Conservation (phyloP, 2,797 vertebrate genomes). For the Manis javanica region DNA sequence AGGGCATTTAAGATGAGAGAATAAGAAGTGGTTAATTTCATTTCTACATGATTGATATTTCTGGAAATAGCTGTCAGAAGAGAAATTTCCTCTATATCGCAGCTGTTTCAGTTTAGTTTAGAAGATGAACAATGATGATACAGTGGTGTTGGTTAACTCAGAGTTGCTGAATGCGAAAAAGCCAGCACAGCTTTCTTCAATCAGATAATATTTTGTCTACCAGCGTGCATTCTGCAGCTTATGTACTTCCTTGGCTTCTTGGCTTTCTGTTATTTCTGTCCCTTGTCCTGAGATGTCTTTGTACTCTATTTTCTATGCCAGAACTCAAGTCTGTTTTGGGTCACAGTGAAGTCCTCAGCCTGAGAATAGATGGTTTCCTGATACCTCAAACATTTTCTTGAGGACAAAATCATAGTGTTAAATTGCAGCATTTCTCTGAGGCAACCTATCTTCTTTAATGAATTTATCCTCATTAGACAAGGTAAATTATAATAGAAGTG, state of each 20-base stretch:
- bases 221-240: background rate
- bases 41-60: background rate
- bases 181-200: conserved; percentile 1
- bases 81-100: background rate
- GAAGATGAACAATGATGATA: background rate
- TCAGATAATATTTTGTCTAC: background rate
- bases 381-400: conserved; percentile 34
- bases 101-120: conserved; percentile 47
- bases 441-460: conserved; percentile 52
- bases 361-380: conserved; percentile 40
- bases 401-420: conserved; percentile 40
- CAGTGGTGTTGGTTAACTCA: background rate
- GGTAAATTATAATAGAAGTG: conserved; percentile 4
- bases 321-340: conserved; percentile 26
- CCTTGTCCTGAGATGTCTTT: background rate
- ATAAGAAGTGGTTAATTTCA: background rate
- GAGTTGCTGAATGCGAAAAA: background rate
- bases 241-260: conserved; percentile 37
- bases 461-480: conserved; percentile 33
- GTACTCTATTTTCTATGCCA: background rate
- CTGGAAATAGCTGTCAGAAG: background rate
- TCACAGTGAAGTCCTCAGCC: background rate
- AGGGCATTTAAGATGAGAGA: background rate
- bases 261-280: background rate
- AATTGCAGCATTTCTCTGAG: conserved; percentile 9